Percentiles rank a stretch among this genome's conserved stretches.
These are phyloP conservation scores for Eretmocerus hayati DNA, from an alignment of 2,888 invertebrate genomes.

Conservation along the genomic window DNA sequence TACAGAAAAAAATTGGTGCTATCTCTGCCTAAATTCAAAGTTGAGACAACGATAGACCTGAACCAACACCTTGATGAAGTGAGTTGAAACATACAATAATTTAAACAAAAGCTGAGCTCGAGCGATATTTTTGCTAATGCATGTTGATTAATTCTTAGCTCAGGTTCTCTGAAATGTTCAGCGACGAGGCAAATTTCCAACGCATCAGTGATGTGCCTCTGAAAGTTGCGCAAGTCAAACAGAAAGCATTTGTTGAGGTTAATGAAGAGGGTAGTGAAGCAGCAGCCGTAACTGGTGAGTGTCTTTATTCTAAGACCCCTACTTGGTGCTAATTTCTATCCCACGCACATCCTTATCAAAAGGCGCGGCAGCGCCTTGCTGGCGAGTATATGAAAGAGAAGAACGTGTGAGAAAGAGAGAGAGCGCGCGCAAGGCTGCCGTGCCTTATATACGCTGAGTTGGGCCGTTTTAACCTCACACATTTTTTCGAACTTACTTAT, in stretches of 20 bases:
- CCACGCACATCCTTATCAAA: no score
- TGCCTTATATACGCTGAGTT: no score
- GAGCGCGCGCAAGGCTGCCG: no score
- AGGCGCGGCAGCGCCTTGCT: no score
- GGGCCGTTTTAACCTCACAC: no score
- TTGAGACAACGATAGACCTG: slow-evolving; percentile 65
- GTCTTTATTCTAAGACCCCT: no score
- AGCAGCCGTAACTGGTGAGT: slow-evolving; percentile 73
- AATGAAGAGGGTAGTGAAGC: slow-evolving; percentile 85
- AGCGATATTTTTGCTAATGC: not conserved
- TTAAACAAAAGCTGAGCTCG: no score
- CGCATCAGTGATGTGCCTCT: slow-evolving; percentile 55
- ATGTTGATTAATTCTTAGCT: slow-evolving; percentile 50
- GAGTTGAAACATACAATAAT: no score
- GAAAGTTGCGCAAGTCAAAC: slow-evolving; percentile 64
- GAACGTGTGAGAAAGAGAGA: no score
- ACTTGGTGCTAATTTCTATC: no score
- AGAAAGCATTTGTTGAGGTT: slow-evolving; percentile 79
- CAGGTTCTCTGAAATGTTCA: slow-evolving; percentile 64
- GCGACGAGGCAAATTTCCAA: slow-evolving; percentile 55
- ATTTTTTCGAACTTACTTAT: no score
- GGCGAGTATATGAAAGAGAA: no score
- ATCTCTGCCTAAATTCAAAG: slow-evolving; percentile 71
- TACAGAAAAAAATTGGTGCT: slow-evolving; percentile 55
- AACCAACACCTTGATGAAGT: slow-evolving; percentile 58